phyloP scores from a whole-genome alignment of 2,888 invertebrate genomes.

The Acholoe squamosa region DNA sequence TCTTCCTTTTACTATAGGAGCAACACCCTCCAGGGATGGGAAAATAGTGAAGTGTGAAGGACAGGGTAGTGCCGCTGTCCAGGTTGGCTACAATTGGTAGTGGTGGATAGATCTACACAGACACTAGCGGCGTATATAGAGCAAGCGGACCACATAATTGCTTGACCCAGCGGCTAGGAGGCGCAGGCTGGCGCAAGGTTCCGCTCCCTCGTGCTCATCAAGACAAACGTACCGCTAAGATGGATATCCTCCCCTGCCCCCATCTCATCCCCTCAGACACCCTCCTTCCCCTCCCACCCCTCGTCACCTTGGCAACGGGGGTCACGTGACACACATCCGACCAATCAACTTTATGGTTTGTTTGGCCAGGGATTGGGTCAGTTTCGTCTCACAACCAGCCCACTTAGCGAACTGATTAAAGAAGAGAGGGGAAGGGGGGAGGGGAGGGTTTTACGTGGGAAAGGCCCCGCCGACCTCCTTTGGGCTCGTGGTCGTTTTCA shows the following conservation, averaged over 20 bases:
- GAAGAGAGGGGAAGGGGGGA: not conserved
- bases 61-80: no score
- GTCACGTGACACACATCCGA: constrained; percentile 43
- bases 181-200: not conserved
- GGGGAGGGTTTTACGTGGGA: not conserved
- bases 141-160: constrained; percentile 28
- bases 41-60: no score
- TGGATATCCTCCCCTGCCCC: not conserved
- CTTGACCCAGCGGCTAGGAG: not conserved
- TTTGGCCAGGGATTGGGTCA: constrained; percentile 47
- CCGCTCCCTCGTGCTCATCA: constrained; percentile 22
- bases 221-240: not conserved
- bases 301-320: constrained; percentile 26
- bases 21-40: no score
- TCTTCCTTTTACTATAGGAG: no score
- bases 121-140: not conserved
- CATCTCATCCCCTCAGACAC: not conserved
- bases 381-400: constrained; percentile 19
- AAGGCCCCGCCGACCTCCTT: not conserved
- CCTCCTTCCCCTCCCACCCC: not conserved
- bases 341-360: constrained; percentile 52
- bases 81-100: no score
- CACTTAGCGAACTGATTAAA: constrained; percentile 34
- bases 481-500: not conserved
- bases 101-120: not conserved